Evolutionary conservation across 2,888 invertebrate genomes (phyloP), one percentile per base, ranked within the genome.

Genomic region (Danaus chrysippus): DNA sequence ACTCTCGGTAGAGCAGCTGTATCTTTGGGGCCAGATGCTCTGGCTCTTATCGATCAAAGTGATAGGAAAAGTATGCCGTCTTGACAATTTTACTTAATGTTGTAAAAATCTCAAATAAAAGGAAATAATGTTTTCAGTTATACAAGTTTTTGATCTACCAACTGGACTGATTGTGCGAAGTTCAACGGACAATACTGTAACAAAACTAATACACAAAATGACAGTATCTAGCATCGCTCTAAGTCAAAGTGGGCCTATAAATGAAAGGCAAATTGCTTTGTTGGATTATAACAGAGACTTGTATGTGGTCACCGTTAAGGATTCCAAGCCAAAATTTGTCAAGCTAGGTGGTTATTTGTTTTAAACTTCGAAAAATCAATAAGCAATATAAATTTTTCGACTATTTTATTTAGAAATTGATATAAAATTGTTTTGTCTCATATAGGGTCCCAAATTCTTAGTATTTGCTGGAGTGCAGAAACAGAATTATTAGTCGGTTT

Each of bases 221-320:
- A 95, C 95, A 34, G 93, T 99, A n/a, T 92, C 94, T 2, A 94
- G 95, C 74, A 89, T 99, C 13, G 94, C 96, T 0, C 87, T 99
- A 53, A 97, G 97, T 79, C 96, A 98, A 78, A 94, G 96, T 61
- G 98, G 97, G 0, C 92, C 94, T 0, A 80, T 94, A 0, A 93
- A 92, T 43, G 96, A 97, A 73, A 93, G 99, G 68, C 95, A 95
- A 74, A 85, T 99, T 54, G 97, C 97, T 0, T 90, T 99, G 63
- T 92, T 99, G 34, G 99, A 99, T 85, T 94, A 93, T 73, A 98
- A 98, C 78, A 93, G 95, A 73, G 98, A 99, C 83, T 89, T 99
- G 13, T 96, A 95, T 79, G 92, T 99, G 15, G 93, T 96, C 3
- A 93, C 95, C 63, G 92, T 95, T 10, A 93, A 94, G 76, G 93